Base-by-base conservation (phyloP, 2,797 vertebrate genomes). In the Margarornis squamiger region DNA sequence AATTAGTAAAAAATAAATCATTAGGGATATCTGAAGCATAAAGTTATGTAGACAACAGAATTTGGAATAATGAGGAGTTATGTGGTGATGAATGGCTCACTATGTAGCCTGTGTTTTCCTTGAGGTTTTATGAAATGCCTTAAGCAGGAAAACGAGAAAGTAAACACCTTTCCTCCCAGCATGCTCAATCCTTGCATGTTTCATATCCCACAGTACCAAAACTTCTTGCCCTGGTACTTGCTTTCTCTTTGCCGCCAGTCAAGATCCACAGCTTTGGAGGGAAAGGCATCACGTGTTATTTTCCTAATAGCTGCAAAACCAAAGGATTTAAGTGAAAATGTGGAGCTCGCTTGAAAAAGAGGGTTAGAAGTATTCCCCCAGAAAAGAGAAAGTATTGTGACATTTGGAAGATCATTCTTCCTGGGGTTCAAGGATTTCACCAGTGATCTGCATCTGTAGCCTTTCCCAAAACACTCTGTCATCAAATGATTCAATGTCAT, bases 401-500 rank as follows among this genome's bases (percentile, higher is more conserved):
- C 74, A 95, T 95, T 90, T 97, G 94, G 95, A 95, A 95, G 90
- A 90, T 97, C 96, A 57, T 41, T 93, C 46, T 95, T 97, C 91
- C 88, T 29, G 20, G 55, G 85, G 95, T 78, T 94, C 89, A 76
- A 88, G 71, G 67, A 43, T 97, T 97, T 97, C 91, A 96, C 62
- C 90, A 90, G 36, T 92, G 86, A 93, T 93, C 27, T 96, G 78
- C 89, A 88, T 96, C 92, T 94, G 78, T 36, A 67, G 89, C 39
- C 78, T 88, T 96, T 97, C 96, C 83, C 96, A 93, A 95, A 97
- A 93, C 70, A 88, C 87, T 96, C 92, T 92, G 58, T 97, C 92
- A 96, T 94, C 96, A 96, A 97, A 97, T 93, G 89, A 95, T 97
- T 97, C 93, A 90, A 95, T 97, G 96, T 97, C 96, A 97, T 97